Conservation (phyloP, 2,797 vertebrate genomes). For the Merluccius polli region DNA sequence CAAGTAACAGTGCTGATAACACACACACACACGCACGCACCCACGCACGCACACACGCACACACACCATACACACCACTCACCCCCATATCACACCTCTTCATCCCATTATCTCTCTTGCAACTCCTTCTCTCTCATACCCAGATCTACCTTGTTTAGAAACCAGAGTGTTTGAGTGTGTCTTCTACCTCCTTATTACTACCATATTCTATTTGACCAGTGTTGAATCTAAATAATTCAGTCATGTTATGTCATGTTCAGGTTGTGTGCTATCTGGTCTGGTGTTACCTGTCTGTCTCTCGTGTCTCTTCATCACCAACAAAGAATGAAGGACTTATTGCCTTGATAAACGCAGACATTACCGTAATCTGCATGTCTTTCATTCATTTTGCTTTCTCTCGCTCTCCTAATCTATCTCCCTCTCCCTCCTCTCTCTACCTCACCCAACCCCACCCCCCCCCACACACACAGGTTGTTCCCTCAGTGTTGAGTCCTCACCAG, state of each 20-base stretch:
- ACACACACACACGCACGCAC: neutral
- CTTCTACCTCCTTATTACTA: conserved; percentile 27
- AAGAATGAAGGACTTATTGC: neutral
- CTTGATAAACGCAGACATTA: neutral
- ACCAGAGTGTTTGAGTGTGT: neutral
- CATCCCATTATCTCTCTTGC: neutral
- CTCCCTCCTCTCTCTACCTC: neutral
- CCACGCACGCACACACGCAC: conserved; percentile 6
- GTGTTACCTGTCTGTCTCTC: neutral
- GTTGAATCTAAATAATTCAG: conserved; percentile 42
- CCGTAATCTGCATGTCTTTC: conserved; percentile 1
- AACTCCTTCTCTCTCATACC: neutral
- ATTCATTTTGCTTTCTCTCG: conserved; percentile 13
- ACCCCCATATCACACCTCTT: conserved; percentile 28
- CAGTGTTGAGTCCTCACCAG: conserved; percentile 91
- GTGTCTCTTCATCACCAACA: conserved; percentile 6
- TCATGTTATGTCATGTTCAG: conserved; percentile 20
- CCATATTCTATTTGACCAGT: conserved; percentile 15
- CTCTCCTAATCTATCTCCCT: conserved; percentile 2
- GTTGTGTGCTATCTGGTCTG: neutral
- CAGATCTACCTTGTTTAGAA: neutral
- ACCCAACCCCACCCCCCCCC: neutral
- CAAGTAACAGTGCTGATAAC: conserved; percentile 16
- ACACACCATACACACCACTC: conserved; percentile 36
- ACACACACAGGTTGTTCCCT: conserved; percentile 79